Conservation (phyloP, 1,140 invertebrate genomes). For the Phymastichus coffea region DNA sequence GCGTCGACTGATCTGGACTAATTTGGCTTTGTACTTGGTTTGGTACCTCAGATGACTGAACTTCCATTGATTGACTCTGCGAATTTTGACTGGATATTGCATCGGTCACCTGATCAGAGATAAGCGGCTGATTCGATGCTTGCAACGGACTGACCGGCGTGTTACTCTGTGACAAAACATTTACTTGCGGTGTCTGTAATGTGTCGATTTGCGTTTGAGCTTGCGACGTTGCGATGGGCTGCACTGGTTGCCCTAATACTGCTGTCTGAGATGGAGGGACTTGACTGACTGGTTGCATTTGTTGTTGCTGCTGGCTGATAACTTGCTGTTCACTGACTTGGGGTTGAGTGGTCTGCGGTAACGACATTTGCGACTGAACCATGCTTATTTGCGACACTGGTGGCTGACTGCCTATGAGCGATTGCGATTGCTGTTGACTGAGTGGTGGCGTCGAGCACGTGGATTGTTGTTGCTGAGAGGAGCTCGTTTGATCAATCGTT, state of each 20-base stretch:
- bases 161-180: conserved; percentile 40
- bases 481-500: conserved; percentile 35
- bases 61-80: conserved; percentile 8
- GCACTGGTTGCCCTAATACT: conserved; percentile 31
- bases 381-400: conserved; percentile 27
- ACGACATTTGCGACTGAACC: conserved; percentile 29
- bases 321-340: neutral
- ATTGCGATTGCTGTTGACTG: conserved; percentile 30
- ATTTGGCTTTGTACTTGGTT: conserved; percentile 15
- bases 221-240: conserved; percentile 20
- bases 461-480: conserved; percentile 31
- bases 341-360: conserved; percentile 28
- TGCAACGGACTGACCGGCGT: conserved; percentile 36
- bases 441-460: conserved; percentile 30
- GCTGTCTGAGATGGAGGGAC: conserved; percentile 27
- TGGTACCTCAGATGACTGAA: conserved; percentile 4
- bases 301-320: conserved; percentile 17
- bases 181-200: conserved; percentile 38
- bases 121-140: neutral
- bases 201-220: conserved; percentile 33
- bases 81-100: neutral
- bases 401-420: conserved; percentile 22
- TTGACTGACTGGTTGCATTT: conserved; percentile 32
- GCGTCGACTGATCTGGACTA: neutral
- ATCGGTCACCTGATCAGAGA: conserved; percentile 8